Base-by-base conservation (phyloP, 2,888 invertebrate genomes). In the Tyria jacobaeae region DNA sequence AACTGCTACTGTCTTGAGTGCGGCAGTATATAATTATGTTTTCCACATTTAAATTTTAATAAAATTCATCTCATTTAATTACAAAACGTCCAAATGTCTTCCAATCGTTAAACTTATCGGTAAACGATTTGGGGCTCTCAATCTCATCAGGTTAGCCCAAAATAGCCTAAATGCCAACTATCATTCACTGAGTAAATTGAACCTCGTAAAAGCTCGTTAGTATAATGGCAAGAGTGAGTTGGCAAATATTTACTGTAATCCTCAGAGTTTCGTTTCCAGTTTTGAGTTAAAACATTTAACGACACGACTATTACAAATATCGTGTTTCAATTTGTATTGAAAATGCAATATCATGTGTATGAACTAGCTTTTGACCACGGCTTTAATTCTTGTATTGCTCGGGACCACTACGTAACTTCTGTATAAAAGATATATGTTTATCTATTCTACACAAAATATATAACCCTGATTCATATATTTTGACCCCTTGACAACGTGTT, bases 221-320 rank as follows among this genome's bases (percentile, higher is more conserved):
- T 51, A 34, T 68, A 66, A 75, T 68, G 58, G 71, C 17, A 44
- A 48, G 47, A 66, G 58, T 66, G 71, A 75, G 49, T 62, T 17
- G 25, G 63, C 66, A 60, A 72, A 73, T 74, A 62, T 67, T 74
- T 73, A 70, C 63, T n/a, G 51, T 44, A 59, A 63, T 63, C 41
- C 47, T 51, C 51, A 25, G 59, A 31, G 62, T 35, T 21, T 35
- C 49, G 53, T 57, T 57, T 57, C n/a, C 14, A 34, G 31, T 48
- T 53, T 34, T 34, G 21, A 27, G 44, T n/a, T 17, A 6, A 55
- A 49, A 49, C 34, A 15, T 31, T 49, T 21, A 44, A 55, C 50
- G 25, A 35, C 24, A 9, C 25, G 6, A n/a, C 25, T 37, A 17
- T 37, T 17, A 34, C 6, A 41, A 14, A 5, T 39, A 17, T 39